Conservation (phyloP, 1,140 invertebrate species). For the Goniozus legneri region DNA sequence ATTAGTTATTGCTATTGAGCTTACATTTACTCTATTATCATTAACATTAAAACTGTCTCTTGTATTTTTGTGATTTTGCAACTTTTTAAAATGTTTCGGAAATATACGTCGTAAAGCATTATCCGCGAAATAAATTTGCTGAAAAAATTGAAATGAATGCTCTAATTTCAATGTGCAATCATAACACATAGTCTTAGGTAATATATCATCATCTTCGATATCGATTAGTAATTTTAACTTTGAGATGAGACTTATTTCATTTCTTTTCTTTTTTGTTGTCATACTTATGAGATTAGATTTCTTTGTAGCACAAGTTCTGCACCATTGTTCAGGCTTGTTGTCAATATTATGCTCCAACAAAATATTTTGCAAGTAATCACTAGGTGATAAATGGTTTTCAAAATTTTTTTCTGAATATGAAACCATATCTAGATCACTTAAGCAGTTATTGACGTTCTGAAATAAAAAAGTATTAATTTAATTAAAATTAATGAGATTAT, state of each 20-base stretch:
- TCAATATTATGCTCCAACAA: too few species aligned
- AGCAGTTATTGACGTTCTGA: too few species aligned
- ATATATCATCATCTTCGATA: slow-evolving; percentile 17
- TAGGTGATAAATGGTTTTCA: too few species aligned
- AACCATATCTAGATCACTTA: too few species aligned
- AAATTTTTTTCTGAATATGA: too few species aligned
- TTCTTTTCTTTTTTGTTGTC: slow-evolving; percentile 10
- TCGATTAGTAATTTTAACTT: slow-evolving; percentile 23
- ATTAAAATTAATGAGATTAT: not conserved
- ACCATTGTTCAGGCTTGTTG: slow-evolving; percentile 15
- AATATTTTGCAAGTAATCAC: too few species aligned
- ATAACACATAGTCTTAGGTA: slow-evolving; percentile 19
- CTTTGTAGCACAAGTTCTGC: slow-evolving; percentile 22
- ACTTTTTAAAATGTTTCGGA: slow-evolving; percentile 6
- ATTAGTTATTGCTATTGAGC: not conserved
- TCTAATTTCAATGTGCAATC: slow-evolving; percentile 19
- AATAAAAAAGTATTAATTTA: too few species aligned
- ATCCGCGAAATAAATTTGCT: slow-evolving; percentile 22
- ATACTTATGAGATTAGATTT: slow-evolving; percentile 18
- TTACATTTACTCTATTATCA: not conserved
- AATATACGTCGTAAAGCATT: slow-evolving; percentile 19
- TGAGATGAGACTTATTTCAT: slow-evolving; percentile 15
- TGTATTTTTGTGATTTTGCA: not conserved
- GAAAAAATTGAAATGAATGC: slow-evolving; percentile 22
- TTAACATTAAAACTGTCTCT: not conserved